Base-by-base conservation (phyloP, 2,797 vertebrate genomes). In the Urosaurus nigricauda region DNA sequence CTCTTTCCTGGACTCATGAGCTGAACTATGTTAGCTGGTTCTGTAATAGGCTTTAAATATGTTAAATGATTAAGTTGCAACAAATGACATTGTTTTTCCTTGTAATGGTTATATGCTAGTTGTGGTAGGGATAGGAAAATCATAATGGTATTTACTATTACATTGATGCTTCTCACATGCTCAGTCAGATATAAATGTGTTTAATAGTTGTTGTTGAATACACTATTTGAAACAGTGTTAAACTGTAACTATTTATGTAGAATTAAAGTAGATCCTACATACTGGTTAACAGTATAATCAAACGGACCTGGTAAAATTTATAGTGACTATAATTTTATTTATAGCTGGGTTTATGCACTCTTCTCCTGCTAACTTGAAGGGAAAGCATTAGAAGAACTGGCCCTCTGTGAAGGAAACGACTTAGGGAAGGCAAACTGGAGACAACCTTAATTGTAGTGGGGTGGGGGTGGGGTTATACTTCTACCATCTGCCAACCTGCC, bases 171-270 rank as follows among this genome's bases (percentile, higher is more conserved):
- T 58, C 37, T 90, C 3, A 84, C 43, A 79, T 40, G 47, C 40
- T 58, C 2, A 9, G 84, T 40, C 37, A 35, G 37, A 24, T 73
- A 37, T 73, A 65, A 26, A 63, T 65, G 1, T 0, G 29, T 58
- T 71, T 47, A 84, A 56, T 77, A 43, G 87, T 87, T 73, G 87
- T 87, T 73, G 51, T 0, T 87, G 60, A 6, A 83, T 88, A 84
- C 89, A 86, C 84, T 43, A 53, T 8, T 93, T 74, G 70, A 35
- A 87, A 86, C 91, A 91, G 78, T 47, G 19, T 65, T 19, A 24
- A 35, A n/a, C 51, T 65, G 47, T 60, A 65, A 56, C 24, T 79
- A 47, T 70, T 37, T 37, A 40, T 68, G 19, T 68, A 53, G 40
- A 21, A 47, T 40, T 77, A 43, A 19, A 24, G 35, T 51, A 43